Conservation (phyloP, 2,888 invertebrate species). For the Criorhina ranunculi region DNA sequence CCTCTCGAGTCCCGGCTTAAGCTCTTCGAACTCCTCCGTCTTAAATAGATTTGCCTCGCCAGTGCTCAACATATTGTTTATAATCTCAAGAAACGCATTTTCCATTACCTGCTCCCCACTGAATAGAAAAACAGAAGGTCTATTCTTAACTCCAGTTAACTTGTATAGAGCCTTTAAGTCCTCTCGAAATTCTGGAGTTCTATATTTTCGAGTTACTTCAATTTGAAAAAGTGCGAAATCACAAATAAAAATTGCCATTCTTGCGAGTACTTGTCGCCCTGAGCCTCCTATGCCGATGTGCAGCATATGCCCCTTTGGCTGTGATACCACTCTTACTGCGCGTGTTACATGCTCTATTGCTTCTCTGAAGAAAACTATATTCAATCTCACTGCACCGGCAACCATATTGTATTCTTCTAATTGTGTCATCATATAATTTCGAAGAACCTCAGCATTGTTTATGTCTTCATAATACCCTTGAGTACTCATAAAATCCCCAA, state of each 20-base stretch:
- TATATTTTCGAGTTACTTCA: conserved; percentile 91
- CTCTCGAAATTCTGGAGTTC: conserved; percentile 90
- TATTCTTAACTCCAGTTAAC: conserved; percentile 90
- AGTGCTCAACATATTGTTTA: conserved; percentile 94
- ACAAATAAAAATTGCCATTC: conserved; percentile 92
- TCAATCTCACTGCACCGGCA: conserved; percentile 91
- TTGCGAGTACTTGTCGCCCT: conserved; percentile 92
- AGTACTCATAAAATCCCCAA: conserved; percentile 92
- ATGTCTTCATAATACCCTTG: conserved; percentile 92
- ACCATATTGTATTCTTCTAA: conserved; percentile 87
- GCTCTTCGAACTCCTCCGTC: conserved; percentile 93
- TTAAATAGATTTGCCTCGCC: conserved; percentile 96
- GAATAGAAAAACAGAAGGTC: conserved; percentile 92
- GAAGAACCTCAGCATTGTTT: conserved; percentile 86
- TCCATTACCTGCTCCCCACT: conserved; percentile 94
- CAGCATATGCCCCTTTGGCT: conserved; percentile 92
- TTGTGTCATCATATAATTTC: conserved; percentile 85
- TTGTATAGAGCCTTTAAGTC: conserved; percentile 92
- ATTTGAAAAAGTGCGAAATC: conserved; percentile 92
- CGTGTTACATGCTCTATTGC: conserved; percentile 94
- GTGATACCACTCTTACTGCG: conserved; percentile 93
- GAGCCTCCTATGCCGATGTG: conserved; percentile 95
- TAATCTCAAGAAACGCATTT: conserved; percentile 93
- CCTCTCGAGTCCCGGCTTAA: conserved; percentile 80
- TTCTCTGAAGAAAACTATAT: conserved; percentile 93